These are phyloP conservation scores for Triplophysa yarkandensis DNA, from an alignment of 2,797 vertebrate species.

Conservation along the genomic window DNA sequence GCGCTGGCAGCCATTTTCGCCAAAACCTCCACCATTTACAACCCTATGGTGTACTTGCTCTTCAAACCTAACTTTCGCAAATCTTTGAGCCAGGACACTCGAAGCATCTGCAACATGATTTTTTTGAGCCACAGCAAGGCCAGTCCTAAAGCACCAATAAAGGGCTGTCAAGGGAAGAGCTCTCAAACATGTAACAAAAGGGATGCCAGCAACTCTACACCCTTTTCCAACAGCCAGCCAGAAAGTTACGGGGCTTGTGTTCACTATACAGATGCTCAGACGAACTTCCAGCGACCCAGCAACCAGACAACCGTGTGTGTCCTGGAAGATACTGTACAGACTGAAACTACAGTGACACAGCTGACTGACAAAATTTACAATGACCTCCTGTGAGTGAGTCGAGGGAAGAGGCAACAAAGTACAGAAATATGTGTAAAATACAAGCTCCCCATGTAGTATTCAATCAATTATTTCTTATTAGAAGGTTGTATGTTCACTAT, in stretches of 20 bases:
- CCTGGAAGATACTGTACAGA: not conserved
- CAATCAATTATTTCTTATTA: not conserved
- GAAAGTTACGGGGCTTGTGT: slow-evolving; percentile 42
- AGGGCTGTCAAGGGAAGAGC: not conserved
- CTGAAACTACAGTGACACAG: slow-evolving; percentile 23
- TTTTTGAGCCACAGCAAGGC: slow-evolving; percentile 52
- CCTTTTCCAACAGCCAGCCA: not conserved
- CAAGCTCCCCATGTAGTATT: no score
- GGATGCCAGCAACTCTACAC: slow-evolving; percentile 48
- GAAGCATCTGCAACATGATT: slow-evolving; percentile 37
- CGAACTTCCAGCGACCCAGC: not conserved
- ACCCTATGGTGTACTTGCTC: slow-evolving; percentile 72
- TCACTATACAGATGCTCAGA: not conserved
- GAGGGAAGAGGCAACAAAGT: not conserved
- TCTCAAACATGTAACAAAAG: slow-evolving; percentile 29
- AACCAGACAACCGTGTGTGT: slow-evolving; percentile 23
- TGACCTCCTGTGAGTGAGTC: slow-evolving; percentile 11
- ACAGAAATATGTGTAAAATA: no score
- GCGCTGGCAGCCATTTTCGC: slow-evolving; percentile 68
- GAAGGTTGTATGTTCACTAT: not conserved
- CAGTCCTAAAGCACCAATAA: slow-evolving; percentile 19
- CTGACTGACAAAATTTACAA: slow-evolving; percentile 26
- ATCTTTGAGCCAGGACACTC: slow-evolving; percentile 59
- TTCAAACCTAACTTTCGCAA: slow-evolving; percentile 74
- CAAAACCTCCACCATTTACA: slow-evolving; percentile 75